Evolutionary conservation across 2,888 invertebrate genomes (phyloP).

Genomic region (Leptothorax acervorum): DNA sequence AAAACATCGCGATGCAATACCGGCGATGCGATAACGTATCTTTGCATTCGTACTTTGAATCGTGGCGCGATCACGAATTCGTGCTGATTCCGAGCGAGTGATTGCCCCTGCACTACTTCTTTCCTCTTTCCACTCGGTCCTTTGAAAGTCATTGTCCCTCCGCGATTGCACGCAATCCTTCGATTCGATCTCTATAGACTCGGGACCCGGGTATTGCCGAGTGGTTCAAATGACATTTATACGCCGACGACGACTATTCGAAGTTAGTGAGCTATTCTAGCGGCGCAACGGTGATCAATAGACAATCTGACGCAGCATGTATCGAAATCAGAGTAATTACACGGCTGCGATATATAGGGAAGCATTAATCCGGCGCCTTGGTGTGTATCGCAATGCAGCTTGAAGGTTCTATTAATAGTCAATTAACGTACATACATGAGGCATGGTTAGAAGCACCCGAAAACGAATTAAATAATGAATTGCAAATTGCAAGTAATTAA

Average conservation of each 20-base stretch:
- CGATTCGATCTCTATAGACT: conserved; percentile 19
- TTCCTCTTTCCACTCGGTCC: not conserved
- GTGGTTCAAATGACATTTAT: conserved; percentile 34
- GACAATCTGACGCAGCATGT: conserved; percentile 39
- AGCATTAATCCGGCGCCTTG: conserved; percentile 30
- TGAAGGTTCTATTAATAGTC: conserved; percentile 49
- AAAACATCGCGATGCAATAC: conserved; percentile 15
- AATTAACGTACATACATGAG: conserved; percentile 38
- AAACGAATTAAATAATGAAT: conserved; percentile 5
- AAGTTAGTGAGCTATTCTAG: conserved; percentile 43
- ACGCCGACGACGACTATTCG: conserved; percentile 48
- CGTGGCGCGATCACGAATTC: conserved; percentile 18
- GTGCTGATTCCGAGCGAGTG: conserved; percentile 20
- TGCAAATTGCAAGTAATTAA: conserved; percentile 14
- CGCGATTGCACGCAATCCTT: conserved; percentile 37
- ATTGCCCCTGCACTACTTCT: not conserved
- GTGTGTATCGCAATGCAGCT: conserved; percentile 26
- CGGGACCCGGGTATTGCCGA: not conserved
- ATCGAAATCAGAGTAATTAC: conserved; percentile 55
- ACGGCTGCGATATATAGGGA: conserved; percentile 30
- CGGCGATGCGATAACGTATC: conserved; percentile 6
- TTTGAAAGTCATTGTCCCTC: conserved; percentile 29
- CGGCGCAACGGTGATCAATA: conserved; percentile 37
- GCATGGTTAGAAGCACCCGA: not conserved
- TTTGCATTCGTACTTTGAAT: conserved; percentile 21